Evolutionary conservation across 2,888 invertebrate genomes (phyloP).

Genomic region (Hirtodrosophila histrioides): DNA sequence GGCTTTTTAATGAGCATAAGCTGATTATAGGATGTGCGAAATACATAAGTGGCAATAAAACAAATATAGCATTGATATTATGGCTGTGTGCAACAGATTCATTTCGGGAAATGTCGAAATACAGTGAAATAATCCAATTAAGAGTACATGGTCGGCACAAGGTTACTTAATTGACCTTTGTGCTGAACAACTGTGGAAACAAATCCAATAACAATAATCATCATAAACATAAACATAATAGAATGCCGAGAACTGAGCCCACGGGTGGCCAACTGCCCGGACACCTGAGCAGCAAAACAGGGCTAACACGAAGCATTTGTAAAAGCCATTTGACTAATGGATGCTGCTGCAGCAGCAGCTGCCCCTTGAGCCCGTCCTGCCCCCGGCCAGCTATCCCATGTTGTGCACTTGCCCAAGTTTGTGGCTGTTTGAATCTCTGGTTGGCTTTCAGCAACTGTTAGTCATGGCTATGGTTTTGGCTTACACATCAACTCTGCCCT

Average conservation of each 20-base stretch:
- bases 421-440: constrained; percentile 39
- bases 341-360: constrained; percentile 39
- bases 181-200: constrained; percentile 33
- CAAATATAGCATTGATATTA: not conserved
- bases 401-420: constrained; percentile 10
- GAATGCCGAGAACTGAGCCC: constrained; percentile 23
- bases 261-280: constrained; percentile 29
- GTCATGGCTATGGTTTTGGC: constrained; percentile 56
- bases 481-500: constrained; percentile 32
- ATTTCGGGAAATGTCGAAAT: not conserved
- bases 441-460: constrained; percentile 65
- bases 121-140: constrained; percentile 64
- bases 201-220: constrained; percentile 72
- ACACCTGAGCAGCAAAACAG: constrained; percentile 43
- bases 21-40: constrained; percentile 16
- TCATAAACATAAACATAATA: constrained; percentile 64
- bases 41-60: not conserved
- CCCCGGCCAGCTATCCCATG: not conserved
- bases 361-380: constrained; percentile 11
- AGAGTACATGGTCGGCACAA: constrained; percentile 51
- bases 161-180: constrained; percentile 73
- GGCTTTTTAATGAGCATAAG: constrained; percentile 19
- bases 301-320: constrained; percentile 46
- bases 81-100: constrained; percentile 6
- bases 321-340: constrained; percentile 77